These are phyloP conservation scores for Dicyrtoma fusca DNA, from an alignment of 2,888 invertebrate genomes.

Conservation along the genomic window DNA sequence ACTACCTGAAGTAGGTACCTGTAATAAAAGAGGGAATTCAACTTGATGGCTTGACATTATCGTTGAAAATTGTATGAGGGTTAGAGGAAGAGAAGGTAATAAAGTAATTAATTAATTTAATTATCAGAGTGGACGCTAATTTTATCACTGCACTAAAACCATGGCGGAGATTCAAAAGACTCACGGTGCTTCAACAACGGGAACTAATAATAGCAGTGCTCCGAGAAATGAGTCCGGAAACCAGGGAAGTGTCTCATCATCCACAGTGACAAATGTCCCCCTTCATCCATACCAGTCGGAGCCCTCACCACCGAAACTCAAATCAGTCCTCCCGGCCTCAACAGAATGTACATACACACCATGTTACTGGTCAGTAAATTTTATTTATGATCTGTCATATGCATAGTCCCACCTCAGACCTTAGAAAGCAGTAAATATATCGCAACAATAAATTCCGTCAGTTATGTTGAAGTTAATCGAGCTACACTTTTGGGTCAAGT, in stretches of 20 bases:
- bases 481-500: too few relatives aligned
- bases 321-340: constrained; percentile 54
- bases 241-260: constrained; percentile 38
- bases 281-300: constrained; percentile 26
- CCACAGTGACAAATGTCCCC: constrained; percentile 17
- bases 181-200: constrained; percentile 25
- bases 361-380: constrained; percentile 56
- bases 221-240: constrained; percentile 47
- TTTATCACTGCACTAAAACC: background rate
- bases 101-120: too few relatives aligned
- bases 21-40: too few relatives aligned
- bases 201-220: constrained; percentile 35
- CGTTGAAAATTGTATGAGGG: too few relatives aligned
- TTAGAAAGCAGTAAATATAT: too few relatives aligned
- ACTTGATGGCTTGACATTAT: too few relatives aligned
- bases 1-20: too few relatives aligned
- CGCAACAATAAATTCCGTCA: too few relatives aligned
- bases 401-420: too few relatives aligned
- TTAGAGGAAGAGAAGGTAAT: too few relatives aligned
- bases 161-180: constrained; percentile 36
- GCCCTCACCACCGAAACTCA: constrained; percentile 51
- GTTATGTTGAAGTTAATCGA: too few relatives aligned
- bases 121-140: too few relatives aligned
- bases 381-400: constrained; percentile 16
- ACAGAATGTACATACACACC: constrained; percentile 56